Conservation (phyloP, 2,888 invertebrate species). For the Conus canariensis region DNA sequence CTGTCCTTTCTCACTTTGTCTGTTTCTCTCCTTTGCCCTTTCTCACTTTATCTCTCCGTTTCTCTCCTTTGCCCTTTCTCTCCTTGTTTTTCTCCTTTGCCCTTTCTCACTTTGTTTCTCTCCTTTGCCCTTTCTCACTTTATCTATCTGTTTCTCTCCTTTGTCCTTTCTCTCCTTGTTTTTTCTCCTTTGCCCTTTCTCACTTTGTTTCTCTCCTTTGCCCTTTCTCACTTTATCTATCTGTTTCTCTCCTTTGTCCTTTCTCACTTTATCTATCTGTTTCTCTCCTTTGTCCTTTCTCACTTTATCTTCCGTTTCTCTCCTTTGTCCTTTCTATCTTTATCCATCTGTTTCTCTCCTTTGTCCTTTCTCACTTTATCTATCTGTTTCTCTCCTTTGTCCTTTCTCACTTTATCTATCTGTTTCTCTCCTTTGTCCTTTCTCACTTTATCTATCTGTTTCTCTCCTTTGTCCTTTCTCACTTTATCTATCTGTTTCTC, state of each 20-base stretch:
- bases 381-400: not conserved
- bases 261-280: not conserved
- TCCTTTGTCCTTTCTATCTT: not conserved
- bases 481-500: not conserved
- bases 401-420: no score
- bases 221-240: not conserved
- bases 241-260: not conserved
- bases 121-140: not conserved
- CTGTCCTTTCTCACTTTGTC: not conserved
- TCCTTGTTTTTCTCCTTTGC: no score
- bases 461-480: not conserved
- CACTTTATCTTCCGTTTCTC: not conserved
- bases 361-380: not conserved
- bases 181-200: no score
- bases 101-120: not conserved
- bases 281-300: no score
- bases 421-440: not conserved
- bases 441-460: not conserved
- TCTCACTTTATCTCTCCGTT: not conserved
- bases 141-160: not conserved
- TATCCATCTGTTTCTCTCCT: not conserved
- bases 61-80: no score
- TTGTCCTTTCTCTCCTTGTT: no score
- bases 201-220: not conserved
- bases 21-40: no score